These are phyloP conservation scores for Diarsia mendica DNA, from an alignment of 2,888 invertebrate species.

Conservation along the genomic window DNA sequence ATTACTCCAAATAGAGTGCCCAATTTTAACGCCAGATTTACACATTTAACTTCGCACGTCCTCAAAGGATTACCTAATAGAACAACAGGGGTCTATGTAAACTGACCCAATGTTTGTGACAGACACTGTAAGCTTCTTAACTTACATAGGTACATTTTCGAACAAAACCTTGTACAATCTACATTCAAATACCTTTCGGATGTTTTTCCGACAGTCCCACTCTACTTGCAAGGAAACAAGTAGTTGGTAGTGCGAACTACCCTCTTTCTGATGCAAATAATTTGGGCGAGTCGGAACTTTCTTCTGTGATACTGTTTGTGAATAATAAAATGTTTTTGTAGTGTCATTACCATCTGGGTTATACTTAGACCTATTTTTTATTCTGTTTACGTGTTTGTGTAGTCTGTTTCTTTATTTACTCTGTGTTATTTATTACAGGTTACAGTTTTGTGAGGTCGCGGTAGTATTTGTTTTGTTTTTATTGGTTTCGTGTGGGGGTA, in stretches of 20 bases:
- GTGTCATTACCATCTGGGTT: conserved; percentile 69
- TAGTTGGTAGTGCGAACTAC: conserved; percentile 71
- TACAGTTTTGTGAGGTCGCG: conserved; percentile 17
- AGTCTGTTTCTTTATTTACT: conserved; percentile 40
- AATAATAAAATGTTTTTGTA: conserved; percentile 77
- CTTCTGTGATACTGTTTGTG: conserved; percentile 77
- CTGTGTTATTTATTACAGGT: conserved; percentile 36
- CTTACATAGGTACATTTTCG: conserved; percentile 58
- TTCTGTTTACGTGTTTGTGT: conserved; percentile 52
- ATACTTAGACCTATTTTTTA: conserved; percentile 47
- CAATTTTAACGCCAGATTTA: conserved; percentile 1
- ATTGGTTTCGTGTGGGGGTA: conserved; percentile 12
- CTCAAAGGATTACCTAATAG: conserved; percentile 8
- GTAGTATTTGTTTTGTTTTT: conserved; percentile 42
- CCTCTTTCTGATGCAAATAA: conserved; percentile 85
- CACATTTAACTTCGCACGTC: background rate
- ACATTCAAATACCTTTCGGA: conserved; percentile 77
- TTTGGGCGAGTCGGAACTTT: conserved; percentile 76
- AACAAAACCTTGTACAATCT: conserved; percentile 70
- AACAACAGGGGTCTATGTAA: conserved; percentile 34
- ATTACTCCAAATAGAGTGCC: conserved; percentile 1
- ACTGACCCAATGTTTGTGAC: conserved; percentile 35
- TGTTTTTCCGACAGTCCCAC: conserved; percentile 72
- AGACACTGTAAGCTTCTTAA: conserved; percentile 48
- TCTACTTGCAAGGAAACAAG: conserved; percentile 71